Base-by-base conservation (phyloP, 2,797 vertebrate genomes). In the Leptatherina wallacei region DNA sequence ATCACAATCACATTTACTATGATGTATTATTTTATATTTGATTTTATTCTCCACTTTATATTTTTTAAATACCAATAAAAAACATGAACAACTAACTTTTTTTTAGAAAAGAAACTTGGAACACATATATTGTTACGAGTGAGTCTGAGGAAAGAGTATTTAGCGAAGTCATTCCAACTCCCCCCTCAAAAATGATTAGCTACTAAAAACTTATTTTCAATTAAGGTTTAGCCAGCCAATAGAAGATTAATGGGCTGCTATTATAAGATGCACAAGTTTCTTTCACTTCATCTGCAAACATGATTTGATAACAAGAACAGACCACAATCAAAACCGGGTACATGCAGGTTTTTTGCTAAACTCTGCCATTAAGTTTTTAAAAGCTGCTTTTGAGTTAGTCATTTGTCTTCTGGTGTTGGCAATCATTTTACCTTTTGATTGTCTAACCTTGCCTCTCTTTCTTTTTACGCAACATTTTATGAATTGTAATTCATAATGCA, bases 181-280 rank as follows among this genome's bases (percentile, higher is more conserved):
- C 55, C 56, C 54, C 35, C 22, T 59, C 24, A 83, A 75, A 78
- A 60, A 52, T 30, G 20, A 69, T 75, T 59, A 75, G 65, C 62
- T 71, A 69, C 52, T 75, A 36, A 78, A 80, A 71, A 47, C 27
- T 30, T 61, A 54, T 67, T 82, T 85, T 71, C 54, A 83, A 65
- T 78, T 75, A 77, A 64, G 27, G 38, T 82, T 67, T 65, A 65
- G 76, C 65, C 65, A 75, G 38, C 24, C 35, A 76, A 14, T 33
- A n/a, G 47, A 82, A 70, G 71, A 83, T 85, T 81, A 66, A 85
- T 84, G 75, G 71, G 71, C 83, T 83, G 71, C 74, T 84, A 85
- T 85, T 79, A 87, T 71, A 67, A 77, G 80, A 82, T 88, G 65
- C 64, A 69, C 75, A 59, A 75, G 67, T 84, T 85, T 80, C 57